Conservation (phyloP, 2,888 invertebrate genomes). For the Lamellibrachia columna region DNA sequence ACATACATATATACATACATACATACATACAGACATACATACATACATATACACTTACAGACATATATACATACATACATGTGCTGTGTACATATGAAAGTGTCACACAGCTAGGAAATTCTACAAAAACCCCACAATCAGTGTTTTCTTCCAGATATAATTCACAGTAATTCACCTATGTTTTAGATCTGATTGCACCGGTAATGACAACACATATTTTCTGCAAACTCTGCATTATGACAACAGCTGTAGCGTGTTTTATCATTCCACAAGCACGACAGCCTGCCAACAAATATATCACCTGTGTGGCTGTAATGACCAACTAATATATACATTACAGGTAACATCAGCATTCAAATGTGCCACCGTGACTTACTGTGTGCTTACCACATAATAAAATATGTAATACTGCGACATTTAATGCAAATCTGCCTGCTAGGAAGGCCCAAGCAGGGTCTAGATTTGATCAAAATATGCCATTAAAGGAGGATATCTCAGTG, state of each 20-base stretch:
- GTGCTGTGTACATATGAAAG: too few relatives aligned
- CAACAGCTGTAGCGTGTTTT: background rate
- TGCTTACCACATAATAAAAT: background rate
- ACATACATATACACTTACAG: too few relatives aligned
- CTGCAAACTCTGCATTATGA: background rate
- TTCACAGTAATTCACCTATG: background rate
- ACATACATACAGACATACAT: too few relatives aligned
- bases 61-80: too few relatives aligned
- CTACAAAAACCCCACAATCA: background rate
- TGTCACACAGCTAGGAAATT: too few relatives aligned
- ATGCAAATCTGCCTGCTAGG: background rate
- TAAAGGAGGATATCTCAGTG: background rate
- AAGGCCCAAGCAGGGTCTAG: too few relatives aligned
- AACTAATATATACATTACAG: slow-evolving; percentile 10
- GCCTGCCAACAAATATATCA: background rate
- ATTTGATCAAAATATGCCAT: too few relatives aligned
- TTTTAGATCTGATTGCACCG: background rate
- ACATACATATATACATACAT: too few relatives aligned
- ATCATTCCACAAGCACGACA: background rate
- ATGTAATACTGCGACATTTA: background rate
- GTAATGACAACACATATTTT: background rate
- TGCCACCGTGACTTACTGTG: background rate
- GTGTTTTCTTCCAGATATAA: background rate
- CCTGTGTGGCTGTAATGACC: background rate
- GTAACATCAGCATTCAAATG: slow-evolving; percentile 11